Evolutionary conservation across 2,888 invertebrate species (phyloP).

Genomic region (Neocrepidodera transversa): DNA sequence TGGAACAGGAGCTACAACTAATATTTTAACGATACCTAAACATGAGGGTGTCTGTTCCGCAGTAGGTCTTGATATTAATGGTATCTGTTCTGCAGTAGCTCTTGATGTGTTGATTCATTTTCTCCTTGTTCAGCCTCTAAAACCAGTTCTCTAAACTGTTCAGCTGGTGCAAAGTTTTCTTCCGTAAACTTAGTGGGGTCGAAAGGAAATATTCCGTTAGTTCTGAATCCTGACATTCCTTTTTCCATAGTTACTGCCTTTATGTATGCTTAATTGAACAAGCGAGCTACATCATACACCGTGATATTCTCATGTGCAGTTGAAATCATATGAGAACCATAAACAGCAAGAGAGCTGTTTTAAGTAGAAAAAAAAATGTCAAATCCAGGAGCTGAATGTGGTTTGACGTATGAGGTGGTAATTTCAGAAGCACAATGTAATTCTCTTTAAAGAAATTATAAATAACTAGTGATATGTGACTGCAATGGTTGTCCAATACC

Average conservation of each 20-base stretch:
- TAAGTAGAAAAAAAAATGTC: neutral
- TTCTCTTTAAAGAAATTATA: neutral
- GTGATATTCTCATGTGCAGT: too few species aligned
- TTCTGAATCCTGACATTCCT: too few species aligned
- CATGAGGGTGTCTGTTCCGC: slow-evolving; percentile 1
- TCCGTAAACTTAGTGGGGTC: too few species aligned
- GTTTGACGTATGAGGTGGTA: neutral
- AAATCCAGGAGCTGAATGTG: neutral
- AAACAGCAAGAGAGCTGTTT: neutral
- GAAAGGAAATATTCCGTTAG: too few species aligned
- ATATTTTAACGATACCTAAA: neutral
- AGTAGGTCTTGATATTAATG: slow-evolving; percentile 20
- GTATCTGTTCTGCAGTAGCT: slow-evolving; percentile 9
- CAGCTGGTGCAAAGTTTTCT: too few species aligned
- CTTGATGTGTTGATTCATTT: slow-evolving; percentile 9
- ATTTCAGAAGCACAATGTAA: neutral
- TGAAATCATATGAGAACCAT: too few species aligned
- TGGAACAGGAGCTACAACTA: slow-evolving; percentile 3
- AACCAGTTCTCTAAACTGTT: too few species aligned
- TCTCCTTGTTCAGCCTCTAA: slow-evolving; percentile 8
- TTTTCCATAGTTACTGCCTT: too few species aligned
- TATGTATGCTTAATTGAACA: too few species aligned
- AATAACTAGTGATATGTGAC: neutral
- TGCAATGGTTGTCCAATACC: neutral
- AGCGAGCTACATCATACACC: too few species aligned